These are phyloP conservation scores for Threskiornis aethiopicus DNA, from an alignment of 2,797 vertebrate genomes.

Conservation along the genomic window DNA sequence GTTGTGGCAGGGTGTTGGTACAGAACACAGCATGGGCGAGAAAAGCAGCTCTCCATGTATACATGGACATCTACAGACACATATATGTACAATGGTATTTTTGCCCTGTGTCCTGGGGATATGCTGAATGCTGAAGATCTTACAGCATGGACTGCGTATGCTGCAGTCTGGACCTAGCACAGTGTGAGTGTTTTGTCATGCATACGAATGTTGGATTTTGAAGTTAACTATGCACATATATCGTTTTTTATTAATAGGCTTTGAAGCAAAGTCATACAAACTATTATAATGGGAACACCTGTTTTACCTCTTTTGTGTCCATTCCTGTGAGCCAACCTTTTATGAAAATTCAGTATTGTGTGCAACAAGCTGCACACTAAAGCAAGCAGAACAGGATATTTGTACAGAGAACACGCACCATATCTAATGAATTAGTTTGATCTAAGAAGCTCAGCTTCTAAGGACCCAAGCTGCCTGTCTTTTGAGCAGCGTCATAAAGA, in stretches of 20 bases:
- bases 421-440: conserved; percentile 18
- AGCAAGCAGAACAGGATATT: conserved; percentile 21
- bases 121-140: background rate
- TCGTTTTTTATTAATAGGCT: background rate
- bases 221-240: background rate
- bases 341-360: conserved; percentile 2
- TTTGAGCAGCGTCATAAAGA: background rate
- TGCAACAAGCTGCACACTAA: background rate
- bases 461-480: background rate
- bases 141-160: background rate
- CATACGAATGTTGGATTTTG: background rate
- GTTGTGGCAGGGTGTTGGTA: background rate
- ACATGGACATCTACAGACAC: background rate
- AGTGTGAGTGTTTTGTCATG: background rate
- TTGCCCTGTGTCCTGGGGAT: background rate
- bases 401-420: conserved; percentile 5
- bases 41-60: background rate
- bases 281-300: conserved; percentile 14
- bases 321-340: conserved; percentile 1
- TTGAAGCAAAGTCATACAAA: background rate
- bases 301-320: background rate
- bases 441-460: background rate
- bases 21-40: background rate
- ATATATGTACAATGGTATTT: background rate
- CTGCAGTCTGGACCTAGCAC: background rate